A percentile compares a stretch with the other conserved stretches of the same genome.
phyloP scores from a whole-genome alignment of 1,140 invertebrate genomes.

The Melitaea cinxia region DNA sequence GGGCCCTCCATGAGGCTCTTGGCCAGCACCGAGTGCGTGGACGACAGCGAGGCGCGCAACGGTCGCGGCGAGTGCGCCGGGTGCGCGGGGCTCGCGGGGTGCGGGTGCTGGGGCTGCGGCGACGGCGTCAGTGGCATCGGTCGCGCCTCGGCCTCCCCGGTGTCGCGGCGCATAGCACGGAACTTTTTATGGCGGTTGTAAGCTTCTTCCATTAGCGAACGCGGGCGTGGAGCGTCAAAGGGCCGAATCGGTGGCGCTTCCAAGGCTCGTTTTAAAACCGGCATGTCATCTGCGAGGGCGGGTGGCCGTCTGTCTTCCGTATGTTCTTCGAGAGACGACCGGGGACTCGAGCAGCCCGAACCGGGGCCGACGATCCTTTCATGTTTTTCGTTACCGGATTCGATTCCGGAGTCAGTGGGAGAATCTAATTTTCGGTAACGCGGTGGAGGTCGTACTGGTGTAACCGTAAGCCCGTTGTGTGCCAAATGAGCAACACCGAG shows the following conservation, averaged over 20 bases:
- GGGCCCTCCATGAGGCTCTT: constrained; percentile 94
- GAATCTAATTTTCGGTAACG: constrained; percentile 92
- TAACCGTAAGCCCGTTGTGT: constrained; percentile 85
- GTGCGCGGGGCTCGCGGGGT: constrained; percentile 77
- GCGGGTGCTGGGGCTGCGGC: constrained; percentile 75
- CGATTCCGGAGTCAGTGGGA: constrained; percentile 95
- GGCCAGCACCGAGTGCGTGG: constrained; percentile 92
- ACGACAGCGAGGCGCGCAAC: constrained; percentile 84
- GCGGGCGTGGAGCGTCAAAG: constrained; percentile 87
- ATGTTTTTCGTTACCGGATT: constrained; percentile 94
- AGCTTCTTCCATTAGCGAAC: constrained; percentile 94
- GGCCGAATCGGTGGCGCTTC: constrained; percentile 91
- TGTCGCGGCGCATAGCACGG: constrained; percentile 90
- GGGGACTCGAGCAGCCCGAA: constrained; percentile 92
- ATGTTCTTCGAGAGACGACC: constrained; percentile 92
- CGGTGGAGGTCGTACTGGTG: constrained; percentile 83
- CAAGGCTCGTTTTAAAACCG: constrained; percentile 93
- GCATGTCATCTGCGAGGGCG: constrained; percentile 93
- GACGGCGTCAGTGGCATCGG: constrained; percentile 53
- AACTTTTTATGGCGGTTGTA: constrained; percentile 98
- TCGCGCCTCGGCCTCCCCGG: constrained; percentile 86
- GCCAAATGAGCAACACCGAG: constrained; percentile 86
- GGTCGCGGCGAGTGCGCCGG: constrained; percentile 77
- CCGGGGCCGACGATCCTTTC: constrained; percentile 87
- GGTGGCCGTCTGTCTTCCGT: constrained; percentile 83